A percentile compares a stretch with the other conserved stretches of the same genome.
phyloP scores from a whole-genome alignment of 2,113 vertebrate genomes.

The Syrmaticus mikado region DNA sequence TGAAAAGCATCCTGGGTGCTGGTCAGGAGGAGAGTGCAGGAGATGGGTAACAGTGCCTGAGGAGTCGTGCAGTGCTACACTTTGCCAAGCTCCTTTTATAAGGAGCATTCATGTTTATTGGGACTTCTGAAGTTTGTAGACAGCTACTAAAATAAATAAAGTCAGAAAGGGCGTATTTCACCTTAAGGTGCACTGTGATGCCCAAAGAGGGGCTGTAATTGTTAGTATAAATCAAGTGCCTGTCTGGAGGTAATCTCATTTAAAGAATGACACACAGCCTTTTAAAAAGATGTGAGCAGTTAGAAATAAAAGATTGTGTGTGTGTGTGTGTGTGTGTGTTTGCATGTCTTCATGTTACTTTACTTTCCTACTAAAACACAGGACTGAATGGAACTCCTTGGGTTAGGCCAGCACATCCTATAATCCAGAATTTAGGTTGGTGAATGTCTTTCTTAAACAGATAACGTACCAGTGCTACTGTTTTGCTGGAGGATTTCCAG shows the following conservation, averaged over 20 bases:
- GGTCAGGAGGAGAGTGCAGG: neutral
- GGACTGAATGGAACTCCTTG: neutral
- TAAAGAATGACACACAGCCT: neutral
- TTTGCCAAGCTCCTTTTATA: neutral
- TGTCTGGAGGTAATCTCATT: neutral
- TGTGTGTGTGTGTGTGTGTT: too few species aligned
- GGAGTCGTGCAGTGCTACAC: accelerated
- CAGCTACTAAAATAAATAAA: accelerated
- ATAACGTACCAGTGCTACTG: accelerated
- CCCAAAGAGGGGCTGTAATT: neutral
- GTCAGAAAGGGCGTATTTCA: neutral
- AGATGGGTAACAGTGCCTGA: accelerated
- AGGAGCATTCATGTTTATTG: accelerated
- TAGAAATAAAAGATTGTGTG: neutral
- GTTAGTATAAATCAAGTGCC: neutral
- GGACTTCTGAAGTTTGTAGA: neutral
- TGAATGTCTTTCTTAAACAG: neutral
- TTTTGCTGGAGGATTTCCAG: neutral
- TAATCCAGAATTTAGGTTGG: neutral
- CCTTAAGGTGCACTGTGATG: neutral
- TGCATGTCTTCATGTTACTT: accelerated
- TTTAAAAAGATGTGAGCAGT: neutral
- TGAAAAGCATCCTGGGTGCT: neutral
- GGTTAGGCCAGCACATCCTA: accelerated
- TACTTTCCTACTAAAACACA: neutral